Percentiles rank a stretch among this genome's conserved stretches.
Evolutionary conservation across 2,888 invertebrate species (phyloP).

Genomic region (Hoplodrina ambigua): DNA sequence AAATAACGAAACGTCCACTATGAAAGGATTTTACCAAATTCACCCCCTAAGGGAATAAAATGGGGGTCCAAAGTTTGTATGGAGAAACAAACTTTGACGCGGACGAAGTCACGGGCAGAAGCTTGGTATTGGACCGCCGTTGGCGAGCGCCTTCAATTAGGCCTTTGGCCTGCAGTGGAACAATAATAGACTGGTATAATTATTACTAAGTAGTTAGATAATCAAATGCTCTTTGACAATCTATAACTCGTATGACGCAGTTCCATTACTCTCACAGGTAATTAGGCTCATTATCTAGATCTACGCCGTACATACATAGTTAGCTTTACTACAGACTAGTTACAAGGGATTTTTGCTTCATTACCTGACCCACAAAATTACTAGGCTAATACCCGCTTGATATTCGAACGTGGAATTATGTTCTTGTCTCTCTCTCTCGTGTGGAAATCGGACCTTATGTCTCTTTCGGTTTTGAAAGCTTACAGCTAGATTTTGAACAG

Average conservation of each 20-base stretch:
- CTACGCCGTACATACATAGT: slow-evolving; percentile 19
- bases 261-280: slow-evolving; percentile 19
- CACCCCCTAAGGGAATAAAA: too few species aligned
- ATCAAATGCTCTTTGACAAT: too few species aligned
- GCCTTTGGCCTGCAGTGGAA: too few species aligned
- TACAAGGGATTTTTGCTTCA: slow-evolving; percentile 39
- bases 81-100: too few species aligned
- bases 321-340: slow-evolving; percentile 18
- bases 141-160: too few species aligned
- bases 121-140: too few species aligned
- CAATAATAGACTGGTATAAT: too few species aligned
- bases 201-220: too few species aligned
- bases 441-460: background rate
- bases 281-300: slow-evolving; percentile 45
- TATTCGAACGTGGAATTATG: slow-evolving; percentile 11
- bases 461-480: slow-evolving; percentile 19
- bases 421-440: slow-evolving; percentile 3
- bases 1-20: too few species aligned
- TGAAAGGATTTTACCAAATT: too few species aligned
- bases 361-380: slow-evolving; percentile 48
- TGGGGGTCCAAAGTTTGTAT: too few species aligned
- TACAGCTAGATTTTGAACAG: background rate
- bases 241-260: background rate
- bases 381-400: slow-evolving; percentile 40
- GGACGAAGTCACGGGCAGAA: too few species aligned